Base-by-base conservation (phyloP, 2,888 invertebrate species). In the Chalcosyrphus nemorum region DNA sequence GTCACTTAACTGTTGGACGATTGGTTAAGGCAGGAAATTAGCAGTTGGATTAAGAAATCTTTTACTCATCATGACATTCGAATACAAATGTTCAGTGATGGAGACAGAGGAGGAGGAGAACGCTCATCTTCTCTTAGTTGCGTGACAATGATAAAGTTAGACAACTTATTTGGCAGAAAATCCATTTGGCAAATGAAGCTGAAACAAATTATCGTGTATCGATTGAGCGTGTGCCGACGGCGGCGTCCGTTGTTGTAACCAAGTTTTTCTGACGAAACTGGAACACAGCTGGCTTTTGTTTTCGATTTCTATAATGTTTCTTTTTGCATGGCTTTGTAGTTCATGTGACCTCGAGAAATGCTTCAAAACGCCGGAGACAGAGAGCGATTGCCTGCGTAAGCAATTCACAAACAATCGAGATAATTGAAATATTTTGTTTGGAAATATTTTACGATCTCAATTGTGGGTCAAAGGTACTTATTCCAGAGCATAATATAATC, bases 11-110 rank as follows among this genome's bases (percentile, higher is more conserved):
- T 38, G 38, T 43, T 32, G 24, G 52, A 38, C 32, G 41, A 72
- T 72, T 43, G 41, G 47, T 35, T 41, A 17, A 54, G n/a, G 38
- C 35, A 21, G 57, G n/a, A 57, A 80, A 72, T 72, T 72, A 72
- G 59, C 66, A 24, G 21, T 21, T 66, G 66, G 57, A 61, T 74
- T 66, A 56, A 45, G 61, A 15, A 47, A 19, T 59, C 29, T 19
- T 29, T 29, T 11, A 43, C 24, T 54, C 19, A 52, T 52, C 13
- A 56, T 68, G 56, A 59, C 32, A 32, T 32, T 52, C 4, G n/a
- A 15, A n/a, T 9, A 5, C 29, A 27, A 13, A 50, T 17, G 45
- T 2, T 17, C n/a, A 38, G 19, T 19, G 13, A 13, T 9, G 3
- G 32, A 6, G 1, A 9, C 9, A 2, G 13, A 15, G 11, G 4